Evolutionary conservation across 1,140 invertebrate species (phyloP), one percentile per base, ranked within the genome.

Genomic region (Phocides pigmalion): DNA sequence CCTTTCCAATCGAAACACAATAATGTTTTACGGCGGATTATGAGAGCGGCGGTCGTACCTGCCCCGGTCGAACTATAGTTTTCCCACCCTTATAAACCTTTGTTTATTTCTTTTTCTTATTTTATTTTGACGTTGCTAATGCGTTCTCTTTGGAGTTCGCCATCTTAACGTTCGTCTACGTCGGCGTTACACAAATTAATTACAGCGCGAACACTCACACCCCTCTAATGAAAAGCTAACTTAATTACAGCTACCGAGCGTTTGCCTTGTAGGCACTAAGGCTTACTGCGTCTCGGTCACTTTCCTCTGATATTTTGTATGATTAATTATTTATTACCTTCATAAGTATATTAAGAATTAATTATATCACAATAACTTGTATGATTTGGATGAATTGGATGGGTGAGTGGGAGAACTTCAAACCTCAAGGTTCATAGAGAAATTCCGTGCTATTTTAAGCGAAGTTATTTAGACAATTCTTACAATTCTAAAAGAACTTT

Each of bases 161-260:
- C 9, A 3, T 11, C 28, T 39, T 14, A 14, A 39, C 11, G 35
- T 39, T 46, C 16, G 42, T 20, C 9, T 6, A 9, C 12, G 17
- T 17, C 17, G 19, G 17, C 16, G 42, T 20, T 22, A 20, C 42
- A 20, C 19, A n/a, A 46, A 46, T 46, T 46, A 46, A 46, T 46
- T 19, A 46, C n/a, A 14, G 35, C 16, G 46, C 20, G 20, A 25
- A 49, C 46, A 49, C 46, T 49, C 46, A 22, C 46, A 15, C 11
- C n/a, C 46, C n/a, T 15, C 19, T 49, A 49, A 49, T 49, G 46
- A 25, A 49, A 49, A 49, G 46, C 46, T 49, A 49, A 25, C 16
- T 14, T 6, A 49, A 49, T 49, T 49, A 49, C n/a, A 25, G 28
- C 0, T 32, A 5, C 1, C 46, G 19, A 25, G 46, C 16, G 41